These are phyloP conservation scores for Diprion similis DNA, from an alignment of 1,140 invertebrate species.

Conservation along the genomic window DNA sequence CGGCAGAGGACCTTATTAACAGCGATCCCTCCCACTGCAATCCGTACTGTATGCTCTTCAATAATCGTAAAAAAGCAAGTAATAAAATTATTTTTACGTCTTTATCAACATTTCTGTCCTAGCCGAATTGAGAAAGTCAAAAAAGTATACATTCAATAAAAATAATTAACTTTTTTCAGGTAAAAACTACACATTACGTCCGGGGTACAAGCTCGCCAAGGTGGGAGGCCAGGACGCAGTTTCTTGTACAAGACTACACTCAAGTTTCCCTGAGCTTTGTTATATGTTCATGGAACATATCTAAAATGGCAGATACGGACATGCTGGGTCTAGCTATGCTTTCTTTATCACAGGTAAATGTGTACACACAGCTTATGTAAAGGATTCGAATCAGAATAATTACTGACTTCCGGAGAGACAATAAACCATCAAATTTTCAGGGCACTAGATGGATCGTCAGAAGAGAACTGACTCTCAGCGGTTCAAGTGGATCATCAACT, in stretches of 20 bases:
- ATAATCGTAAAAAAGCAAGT: slow-evolving; percentile 63
- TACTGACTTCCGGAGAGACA: not conserved
- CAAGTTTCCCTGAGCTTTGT: slow-evolving; percentile 59
- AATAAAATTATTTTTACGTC: slow-evolving; percentile 10
- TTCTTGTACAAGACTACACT: slow-evolving; percentile 64
- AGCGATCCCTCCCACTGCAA: slow-evolving; percentile 61
- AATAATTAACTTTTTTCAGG: slow-evolving; percentile 44
- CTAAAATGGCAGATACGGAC: slow-evolving; percentile 53
- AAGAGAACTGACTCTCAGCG: slow-evolving; percentile 46
- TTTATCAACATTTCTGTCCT: slow-evolving; percentile 6
- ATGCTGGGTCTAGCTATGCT: slow-evolving; percentile 56
- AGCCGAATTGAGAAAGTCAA: slow-evolving; percentile 6
- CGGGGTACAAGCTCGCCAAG: slow-evolving; percentile 57
- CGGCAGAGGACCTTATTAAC: slow-evolving; percentile 59
- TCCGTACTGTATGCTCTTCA: slow-evolving; percentile 66
- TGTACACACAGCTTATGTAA: not conserved
- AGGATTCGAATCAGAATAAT: not conserved
- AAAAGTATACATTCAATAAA: slow-evolving; percentile 12
- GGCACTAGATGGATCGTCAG: slow-evolving; percentile 45
- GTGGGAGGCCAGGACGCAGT: slow-evolving; percentile 65
- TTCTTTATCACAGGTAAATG: slow-evolving; percentile 46
- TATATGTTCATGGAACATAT: slow-evolving; percentile 56
- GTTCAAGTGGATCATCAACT: slow-evolving; percentile 49
- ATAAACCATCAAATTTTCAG: slow-evolving; percentile 23
- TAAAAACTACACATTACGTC: slow-evolving; percentile 65